These are phyloP conservation scores for Xenotilapia flavipinnis DNA, from an alignment of 2,113 vertebrate genomes.

Conservation along the genomic window DNA sequence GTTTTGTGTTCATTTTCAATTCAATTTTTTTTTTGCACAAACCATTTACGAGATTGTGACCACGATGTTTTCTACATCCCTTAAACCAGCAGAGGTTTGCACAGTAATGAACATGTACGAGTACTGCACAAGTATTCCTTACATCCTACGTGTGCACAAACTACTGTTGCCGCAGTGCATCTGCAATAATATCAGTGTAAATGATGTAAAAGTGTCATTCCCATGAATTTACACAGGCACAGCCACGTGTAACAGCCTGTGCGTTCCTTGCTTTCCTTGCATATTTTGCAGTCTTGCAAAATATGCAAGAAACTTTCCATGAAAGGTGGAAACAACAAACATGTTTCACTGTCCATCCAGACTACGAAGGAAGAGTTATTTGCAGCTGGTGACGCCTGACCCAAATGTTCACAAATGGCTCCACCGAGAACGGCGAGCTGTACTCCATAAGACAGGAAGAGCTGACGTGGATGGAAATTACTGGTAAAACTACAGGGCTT, in stretches of 20 bases:
- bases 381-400: not conserved
- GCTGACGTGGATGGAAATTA: not conserved
- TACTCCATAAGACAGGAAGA: not conserved
- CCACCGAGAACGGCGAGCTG: accelerated
- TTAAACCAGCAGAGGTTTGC: not conserved
- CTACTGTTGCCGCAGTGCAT: not conserved
- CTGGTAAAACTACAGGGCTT: not conserved
- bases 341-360: not conserved
- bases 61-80: not conserved
- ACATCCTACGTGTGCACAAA: not conserved
- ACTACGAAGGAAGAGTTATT: accelerated
- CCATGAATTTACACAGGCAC: not conserved
- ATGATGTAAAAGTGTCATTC: not conserved
- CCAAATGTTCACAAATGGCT: not conserved
- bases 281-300: not conserved
- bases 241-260: not conserved
- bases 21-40: not conserved
- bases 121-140: not conserved
- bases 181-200: not conserved
- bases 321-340: not conserved
- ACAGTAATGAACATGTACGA: not conserved
- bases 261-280: not conserved
- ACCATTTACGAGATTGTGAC: not conserved
- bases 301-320: not conserved
- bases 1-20: not conserved